Evolutionary conservation across 2,113 vertebrate species (phyloP).

Genomic region (Etia nguti): DNA sequence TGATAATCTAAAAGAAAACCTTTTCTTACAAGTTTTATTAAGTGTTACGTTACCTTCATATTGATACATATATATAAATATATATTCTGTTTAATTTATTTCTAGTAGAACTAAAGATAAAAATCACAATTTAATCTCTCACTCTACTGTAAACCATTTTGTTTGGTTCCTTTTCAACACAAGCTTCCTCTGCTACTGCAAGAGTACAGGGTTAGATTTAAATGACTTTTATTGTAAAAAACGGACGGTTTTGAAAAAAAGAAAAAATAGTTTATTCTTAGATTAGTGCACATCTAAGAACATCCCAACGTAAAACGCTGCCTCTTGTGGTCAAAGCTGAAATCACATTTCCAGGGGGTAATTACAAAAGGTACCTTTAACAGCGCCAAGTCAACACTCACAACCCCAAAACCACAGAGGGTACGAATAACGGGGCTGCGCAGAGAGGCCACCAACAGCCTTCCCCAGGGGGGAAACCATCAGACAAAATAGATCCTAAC

Average conservation of each 20-base stretch:
- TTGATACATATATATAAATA: background rate
- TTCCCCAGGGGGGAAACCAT: background rate
- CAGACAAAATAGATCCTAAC: background rate
- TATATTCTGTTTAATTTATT: accelerated
- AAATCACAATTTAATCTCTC: background rate
- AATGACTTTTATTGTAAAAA: background rate
- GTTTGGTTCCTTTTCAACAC: background rate
- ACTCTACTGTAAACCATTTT: background rate
- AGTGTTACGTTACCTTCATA: background rate
- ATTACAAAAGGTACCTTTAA: background rate
- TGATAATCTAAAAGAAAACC: background rate
- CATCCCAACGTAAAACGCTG: background rate
- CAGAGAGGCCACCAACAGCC: background rate
- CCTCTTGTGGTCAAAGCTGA: background rate
- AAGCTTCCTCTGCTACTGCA: background rate
- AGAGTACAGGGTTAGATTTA: background rate
- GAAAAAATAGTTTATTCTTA: background rate
- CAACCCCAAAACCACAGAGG: background rate
- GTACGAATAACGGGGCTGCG: background rate
- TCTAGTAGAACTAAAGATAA: background rate
- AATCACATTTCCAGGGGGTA: background rate
- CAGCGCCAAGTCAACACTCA: background rate
- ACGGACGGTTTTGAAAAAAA: too few species aligned
- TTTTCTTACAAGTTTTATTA: background rate
- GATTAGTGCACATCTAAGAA: background rate